phyloP scores from a whole-genome alignment of 2,888 invertebrate species.

The Anoncus sp. region DNA sequence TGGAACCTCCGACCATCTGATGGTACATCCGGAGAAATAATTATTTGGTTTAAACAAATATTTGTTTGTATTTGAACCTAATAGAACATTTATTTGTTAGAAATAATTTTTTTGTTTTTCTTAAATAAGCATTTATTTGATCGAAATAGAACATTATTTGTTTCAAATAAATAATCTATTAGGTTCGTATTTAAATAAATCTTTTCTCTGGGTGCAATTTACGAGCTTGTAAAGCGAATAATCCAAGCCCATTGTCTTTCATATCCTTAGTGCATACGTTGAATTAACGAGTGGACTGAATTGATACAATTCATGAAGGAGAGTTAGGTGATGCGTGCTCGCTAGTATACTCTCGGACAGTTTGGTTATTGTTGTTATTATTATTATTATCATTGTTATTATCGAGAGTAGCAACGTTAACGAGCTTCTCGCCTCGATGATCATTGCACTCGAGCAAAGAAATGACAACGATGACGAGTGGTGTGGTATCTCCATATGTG shows the following conservation, averaged over 20 bases:
- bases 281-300: conserved; percentile 31
- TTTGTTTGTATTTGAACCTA: no score
- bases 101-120: no score
- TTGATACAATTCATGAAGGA: conserved; percentile 44
- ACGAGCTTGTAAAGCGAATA: conserved; percentile 41
- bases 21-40: no score
- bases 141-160: no score
- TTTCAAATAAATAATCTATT: no score
- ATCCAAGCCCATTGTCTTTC: conserved; percentile 40
- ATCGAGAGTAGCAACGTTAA: conserved; percentile 44
- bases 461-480: conserved; percentile 57
- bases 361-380: conserved; percentile 22
- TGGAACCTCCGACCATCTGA: no score
- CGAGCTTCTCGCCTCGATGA: conserved; percentile 62
- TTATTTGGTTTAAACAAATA: no score
- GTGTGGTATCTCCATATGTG: conserved; percentile 8
- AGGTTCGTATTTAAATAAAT: no score
- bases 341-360: conserved; percentile 2
- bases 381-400: conserved; percentile 20
- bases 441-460: conserved; percentile 55
- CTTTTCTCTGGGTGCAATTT: no score
- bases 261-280: not conserved
- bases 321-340: conserved; percentile 5
- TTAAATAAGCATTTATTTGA: no score
- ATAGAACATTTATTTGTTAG: no score